A percentile compares a stretch with the other conserved stretches of the same genome.
Conservation (phyloP, 2,888 invertebrate species). For the Pseudococcus viburni region DNA sequence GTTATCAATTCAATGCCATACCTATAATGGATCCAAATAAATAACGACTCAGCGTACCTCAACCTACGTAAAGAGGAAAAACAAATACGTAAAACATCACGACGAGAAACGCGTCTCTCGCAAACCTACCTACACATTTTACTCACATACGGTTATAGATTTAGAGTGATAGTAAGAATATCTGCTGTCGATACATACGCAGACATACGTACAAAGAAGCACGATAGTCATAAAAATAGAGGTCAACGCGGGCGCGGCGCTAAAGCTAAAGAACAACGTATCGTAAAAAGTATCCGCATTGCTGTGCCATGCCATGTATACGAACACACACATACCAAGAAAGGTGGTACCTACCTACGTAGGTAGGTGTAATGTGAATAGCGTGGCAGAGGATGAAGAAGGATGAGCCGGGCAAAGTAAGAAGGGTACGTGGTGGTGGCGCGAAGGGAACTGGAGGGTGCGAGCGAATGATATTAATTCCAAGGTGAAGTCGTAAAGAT, state of each 20-base stretch:
- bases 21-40: too few relatives aligned
- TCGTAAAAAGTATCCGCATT: slow-evolving; percentile 42
- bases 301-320: not conserved
- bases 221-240: slow-evolving; percentile 2
- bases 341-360: not conserved
- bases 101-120: too few relatives aligned
- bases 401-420: not conserved
- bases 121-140: too few relatives aligned
- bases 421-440: not conserved
- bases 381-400: not conserved
- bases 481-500: slow-evolving; percentile 53
- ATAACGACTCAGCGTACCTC: too few relatives aligned
- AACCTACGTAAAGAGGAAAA: too few relatives aligned
- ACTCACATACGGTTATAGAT: too few relatives aligned
- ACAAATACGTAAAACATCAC: too few relatives aligned
- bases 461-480: slow-evolving; percentile 42
- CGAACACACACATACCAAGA: not conserved
- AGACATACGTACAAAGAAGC: slow-evolving; percentile 3
- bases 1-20: too few relatives aligned
- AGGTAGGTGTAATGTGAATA: not conserved
- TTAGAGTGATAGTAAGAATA: too few relatives aligned
- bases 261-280: slow-evolving; percentile 19
- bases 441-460: not conserved
- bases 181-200: not conserved
- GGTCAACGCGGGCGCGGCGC: not conserved